Percentiles rank a stretch among this genome's conserved stretches.
phyloP scores from a whole-genome alignment of 2,888 invertebrate genomes.

The Epistrophella euchroma region DNA sequence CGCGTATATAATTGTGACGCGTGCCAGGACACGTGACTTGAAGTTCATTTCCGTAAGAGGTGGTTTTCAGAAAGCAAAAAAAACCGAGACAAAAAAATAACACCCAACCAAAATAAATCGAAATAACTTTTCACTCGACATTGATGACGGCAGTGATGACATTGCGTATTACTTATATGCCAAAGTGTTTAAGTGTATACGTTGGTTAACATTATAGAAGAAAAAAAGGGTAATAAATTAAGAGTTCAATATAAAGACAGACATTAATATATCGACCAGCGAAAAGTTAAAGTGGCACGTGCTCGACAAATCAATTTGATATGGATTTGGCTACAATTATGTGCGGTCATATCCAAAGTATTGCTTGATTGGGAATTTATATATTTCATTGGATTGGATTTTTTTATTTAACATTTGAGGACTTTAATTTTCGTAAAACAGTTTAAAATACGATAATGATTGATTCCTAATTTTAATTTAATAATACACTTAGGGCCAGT shows the following conservation, averaged over 20 bases:
- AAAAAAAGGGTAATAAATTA: constrained; percentile 72
- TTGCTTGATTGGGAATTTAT: constrained; percentile 16
- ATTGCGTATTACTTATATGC: constrained; percentile 56
- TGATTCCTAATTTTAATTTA: no score
- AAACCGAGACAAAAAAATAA: constrained; percentile 22
- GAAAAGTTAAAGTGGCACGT: constrained; percentile 51
- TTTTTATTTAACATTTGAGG: no score
- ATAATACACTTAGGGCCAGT: no score
- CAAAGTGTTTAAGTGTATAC: constrained; percentile 13
- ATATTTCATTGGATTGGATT: neutral
- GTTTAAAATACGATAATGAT: no score
- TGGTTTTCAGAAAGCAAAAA: constrained; percentile 34
- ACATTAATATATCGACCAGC: constrained; percentile 24
- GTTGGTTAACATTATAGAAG: neutral
- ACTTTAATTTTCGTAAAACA: no score
- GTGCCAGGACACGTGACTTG: constrained; percentile 82
- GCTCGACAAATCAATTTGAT: constrained; percentile 67
- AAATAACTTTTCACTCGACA: constrained; percentile 32
- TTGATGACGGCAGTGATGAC: constrained; percentile 62
- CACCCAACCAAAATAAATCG: constrained; percentile 26
- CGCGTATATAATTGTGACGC: constrained; percentile 82
- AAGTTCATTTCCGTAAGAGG: constrained; percentile 56
- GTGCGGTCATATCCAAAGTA: constrained; percentile 37
- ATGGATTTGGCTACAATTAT: constrained; percentile 68
- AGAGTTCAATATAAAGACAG: constrained; percentile 43